Percentiles rank a stretch among this genome's conserved stretches.
Conservation (phyloP, 2,113 vertebrate species). For the Pterophyllum scalare region DNA sequence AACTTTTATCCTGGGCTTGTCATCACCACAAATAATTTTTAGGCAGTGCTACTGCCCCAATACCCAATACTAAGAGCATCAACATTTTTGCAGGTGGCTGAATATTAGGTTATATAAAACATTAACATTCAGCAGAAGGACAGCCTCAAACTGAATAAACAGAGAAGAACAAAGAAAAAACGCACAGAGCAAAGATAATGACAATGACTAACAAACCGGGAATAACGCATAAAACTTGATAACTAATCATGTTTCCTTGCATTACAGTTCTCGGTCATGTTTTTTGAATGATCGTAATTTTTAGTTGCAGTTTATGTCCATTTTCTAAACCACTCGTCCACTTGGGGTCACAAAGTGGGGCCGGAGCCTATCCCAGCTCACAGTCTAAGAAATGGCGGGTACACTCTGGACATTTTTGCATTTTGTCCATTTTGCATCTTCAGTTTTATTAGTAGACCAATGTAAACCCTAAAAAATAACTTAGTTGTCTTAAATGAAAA, state of each 20-base stretch:
- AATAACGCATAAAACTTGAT: not conserved
- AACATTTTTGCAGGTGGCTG: not conserved
- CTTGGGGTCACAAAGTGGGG: not conserved
- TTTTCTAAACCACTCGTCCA: not conserved
- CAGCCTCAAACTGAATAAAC: not conserved
- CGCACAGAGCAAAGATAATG: not conserved
- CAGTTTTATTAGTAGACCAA: too few relatives aligned
- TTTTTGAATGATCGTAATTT: not conserved
- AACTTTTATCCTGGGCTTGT: not conserved
- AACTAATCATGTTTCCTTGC: not conserved
- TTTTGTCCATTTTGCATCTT: not conserved
- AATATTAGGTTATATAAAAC: not conserved
- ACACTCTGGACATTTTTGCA: not conserved
- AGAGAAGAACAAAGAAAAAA: not conserved
- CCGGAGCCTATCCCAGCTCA: not conserved
- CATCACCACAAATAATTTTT: conserved; percentile 6
- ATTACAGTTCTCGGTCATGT: not conserved
- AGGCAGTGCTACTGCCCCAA: not conserved
- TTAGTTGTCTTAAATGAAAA: not conserved
- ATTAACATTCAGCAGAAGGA: not conserved
- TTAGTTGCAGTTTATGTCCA: not conserved
- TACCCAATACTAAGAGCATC: not conserved
- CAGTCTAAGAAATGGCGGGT: not conserved
- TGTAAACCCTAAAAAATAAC: not conserved
- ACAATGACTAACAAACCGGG: not conserved